A percentile compares a stretch with the other conserved stretches of the same genome.
Conservation (phyloP, 2,797 vertebrate species). For the Thalassophryne amazonica region DNA sequence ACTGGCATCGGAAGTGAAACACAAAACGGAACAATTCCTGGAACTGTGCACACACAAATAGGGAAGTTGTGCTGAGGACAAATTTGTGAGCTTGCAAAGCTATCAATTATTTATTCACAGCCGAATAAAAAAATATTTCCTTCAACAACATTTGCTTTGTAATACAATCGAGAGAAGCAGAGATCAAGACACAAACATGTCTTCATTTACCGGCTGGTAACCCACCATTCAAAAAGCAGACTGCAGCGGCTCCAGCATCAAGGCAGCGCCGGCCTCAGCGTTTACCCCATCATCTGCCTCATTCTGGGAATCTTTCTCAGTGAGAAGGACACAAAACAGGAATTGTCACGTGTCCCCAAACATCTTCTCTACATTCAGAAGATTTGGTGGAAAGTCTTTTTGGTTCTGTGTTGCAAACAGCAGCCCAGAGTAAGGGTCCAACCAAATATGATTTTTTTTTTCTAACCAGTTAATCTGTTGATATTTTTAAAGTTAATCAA, state of each 20-base stretch:
- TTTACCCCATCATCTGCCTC: constrained; percentile 23
- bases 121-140: constrained; percentile 61
- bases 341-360: constrained; percentile 26
- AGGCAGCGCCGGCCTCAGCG: constrained; percentile 18
- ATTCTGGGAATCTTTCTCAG: constrained; percentile 33
- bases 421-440: too few species aligned
- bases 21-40: constrained; percentile 70
- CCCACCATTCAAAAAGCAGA: constrained; percentile 54
- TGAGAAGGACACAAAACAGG: constrained; percentile 45
- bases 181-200: neutral
- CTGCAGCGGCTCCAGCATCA: constrained; percentile 35
- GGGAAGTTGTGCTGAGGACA: constrained; percentile 58
- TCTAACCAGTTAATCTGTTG: too few species aligned
- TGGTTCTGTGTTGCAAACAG: neutral
- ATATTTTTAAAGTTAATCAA: too few species aligned
- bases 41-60: constrained; percentile 72
- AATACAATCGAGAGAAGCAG: constrained; percentile 20
- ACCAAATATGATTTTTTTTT: too few species aligned
- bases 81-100: constrained; percentile 49
- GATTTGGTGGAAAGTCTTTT: constrained; percentile 7
- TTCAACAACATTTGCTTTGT: constrained; percentile 36
- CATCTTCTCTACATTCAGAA: constrained; percentile 12
- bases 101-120: constrained; percentile 76
- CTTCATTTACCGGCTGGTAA: constrained; percentile 17
- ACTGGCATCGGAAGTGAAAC: constrained; percentile 70